Evolutionary conservation across 2,888 invertebrate species (phyloP), one percentile per base, ranked within the genome.

Genomic region (Melipona beecheii): DNA sequence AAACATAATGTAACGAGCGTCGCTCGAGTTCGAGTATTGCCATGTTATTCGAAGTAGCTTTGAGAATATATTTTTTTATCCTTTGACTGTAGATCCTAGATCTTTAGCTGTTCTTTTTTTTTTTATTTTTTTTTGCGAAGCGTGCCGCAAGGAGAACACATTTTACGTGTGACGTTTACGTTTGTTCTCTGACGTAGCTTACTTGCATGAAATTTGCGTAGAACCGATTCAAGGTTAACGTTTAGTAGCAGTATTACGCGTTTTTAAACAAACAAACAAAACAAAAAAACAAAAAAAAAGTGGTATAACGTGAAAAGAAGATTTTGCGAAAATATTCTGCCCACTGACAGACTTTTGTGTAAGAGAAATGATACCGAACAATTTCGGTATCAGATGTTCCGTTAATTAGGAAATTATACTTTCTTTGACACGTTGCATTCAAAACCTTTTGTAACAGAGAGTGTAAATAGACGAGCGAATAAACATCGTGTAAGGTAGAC

Each of bases 1-100:
- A 15, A 17, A 69, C 36, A 27, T 58, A 50, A 58, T 56, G 27
- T 69, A 62, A 54, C 54, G 19, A 74, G 50, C n/a, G 50, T 24
- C n/a, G 66, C 21, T 52, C 31, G 60, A 36, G 54, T 62, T 31
- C 56, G 13, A 50, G 5, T 27, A 68, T 82, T 78, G 58, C 77
- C 73, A 3, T 74, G 81, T 68, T 75, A 80, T 72, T 86, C 68
- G 73, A 76, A 69, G 81, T 70, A 81, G 75, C 80, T 54, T n/a
- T 43, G 60, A 31, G 36, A 11, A 11, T 27, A 49, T 54, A 17
- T 21, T 31, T 11, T 54, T 43, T 6, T 15, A 15, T 19, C 4
- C 13, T n/a, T 43, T 31, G 11, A 21, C 36, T 69, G 49, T 62
- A 43, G 43, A 66, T 72, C 52, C 13, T 24, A 50, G 49, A 50